phyloP scores from a whole-genome alignment of 2,888 invertebrate species.

The Callosobruchus maculatus region DNA sequence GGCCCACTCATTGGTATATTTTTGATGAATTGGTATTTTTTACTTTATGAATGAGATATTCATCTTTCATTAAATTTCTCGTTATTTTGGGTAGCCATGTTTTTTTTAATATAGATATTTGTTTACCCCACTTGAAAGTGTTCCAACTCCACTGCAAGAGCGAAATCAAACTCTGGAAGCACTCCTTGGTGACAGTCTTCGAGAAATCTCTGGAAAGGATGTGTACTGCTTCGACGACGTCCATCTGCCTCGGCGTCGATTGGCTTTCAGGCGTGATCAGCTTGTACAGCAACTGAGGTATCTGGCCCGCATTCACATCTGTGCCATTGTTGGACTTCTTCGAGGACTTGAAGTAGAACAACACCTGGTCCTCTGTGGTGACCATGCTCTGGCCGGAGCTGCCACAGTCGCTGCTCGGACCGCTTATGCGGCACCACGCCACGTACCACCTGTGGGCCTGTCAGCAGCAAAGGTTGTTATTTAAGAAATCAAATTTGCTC shows the following conservation, averaged over 20 bases:
- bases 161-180: conserved; percentile 79
- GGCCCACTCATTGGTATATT: too few relatives aligned
- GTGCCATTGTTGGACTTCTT: conserved; percentile 98
- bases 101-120: too few relatives aligned
- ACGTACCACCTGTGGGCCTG: conserved; percentile 92
- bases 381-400: conserved; percentile 89
- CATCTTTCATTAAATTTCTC: too few relatives aligned
- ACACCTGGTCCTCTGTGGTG: conserved; percentile 87
- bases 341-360: conserved; percentile 94
- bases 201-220: conserved; percentile 83
- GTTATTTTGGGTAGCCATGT: too few relatives aligned
- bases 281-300: conserved; percentile 83
- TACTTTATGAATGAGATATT: too few relatives aligned
- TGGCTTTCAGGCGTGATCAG: conserved; percentile 67
- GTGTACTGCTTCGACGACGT: conserved; percentile 71
- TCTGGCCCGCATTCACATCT: conserved; percentile 96
- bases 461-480: too few relatives aligned
- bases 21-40: too few relatives aligned
- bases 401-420: conserved; percentile 96
- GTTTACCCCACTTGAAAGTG: conserved; percentile 70
- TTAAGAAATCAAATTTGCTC: too few relatives aligned
- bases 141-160: conserved; percentile 93
- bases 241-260: conserved; percentile 52
- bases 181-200: conserved; percentile 78
- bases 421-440: conserved; percentile 91